These are phyloP conservation scores for Coleophora flavipennella DNA, from an alignment of 2,888 invertebrate genomes.

Conservation along the genomic window DNA sequence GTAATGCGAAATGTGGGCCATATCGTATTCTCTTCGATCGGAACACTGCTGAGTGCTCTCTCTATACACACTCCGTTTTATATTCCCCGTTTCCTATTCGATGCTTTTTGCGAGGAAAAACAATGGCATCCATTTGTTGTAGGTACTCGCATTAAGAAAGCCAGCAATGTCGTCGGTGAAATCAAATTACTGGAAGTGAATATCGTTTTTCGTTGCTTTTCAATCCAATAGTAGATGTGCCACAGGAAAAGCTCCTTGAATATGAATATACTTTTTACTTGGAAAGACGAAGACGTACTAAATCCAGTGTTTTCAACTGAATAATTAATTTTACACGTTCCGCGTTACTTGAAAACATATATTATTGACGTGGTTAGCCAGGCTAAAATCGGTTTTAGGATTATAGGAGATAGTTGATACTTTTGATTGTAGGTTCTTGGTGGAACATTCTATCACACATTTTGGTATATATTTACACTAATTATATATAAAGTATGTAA, in stretches of 20 bases:
- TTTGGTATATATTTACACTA: no score
- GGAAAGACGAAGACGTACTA: no score
- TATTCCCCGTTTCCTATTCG: slow-evolving; percentile 41
- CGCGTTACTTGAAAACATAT: no score
- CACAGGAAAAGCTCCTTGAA: not conserved
- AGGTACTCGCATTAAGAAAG: slow-evolving; percentile 36
- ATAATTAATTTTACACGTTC: no score
- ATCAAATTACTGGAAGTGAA: slow-evolving; percentile 34
- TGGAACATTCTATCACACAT: no score
- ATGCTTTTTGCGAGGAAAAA: slow-evolving; percentile 50
- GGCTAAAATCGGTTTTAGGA: no score
- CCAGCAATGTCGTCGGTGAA: slow-evolving; percentile 27
- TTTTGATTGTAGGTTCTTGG: no score
- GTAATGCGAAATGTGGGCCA: slow-evolving; percentile 55
- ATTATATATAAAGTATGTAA: no score
- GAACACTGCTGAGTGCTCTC: slow-evolving; percentile 41
- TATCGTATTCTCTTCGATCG: slow-evolving; percentile 50
- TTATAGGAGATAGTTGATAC: no score
- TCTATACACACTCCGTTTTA: slow-evolving; percentile 34
- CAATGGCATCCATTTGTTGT: slow-evolving; percentile 53
- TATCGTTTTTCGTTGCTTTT: slow-evolving; percentile 24
- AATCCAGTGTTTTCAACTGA: no score
- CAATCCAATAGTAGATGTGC: slow-evolving; percentile 1
- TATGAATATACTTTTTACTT: no score
- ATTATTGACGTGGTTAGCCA: no score